Conservation (phyloP, 2,113 vertebrate genomes). For the Elgaria multicarinata region DNA sequence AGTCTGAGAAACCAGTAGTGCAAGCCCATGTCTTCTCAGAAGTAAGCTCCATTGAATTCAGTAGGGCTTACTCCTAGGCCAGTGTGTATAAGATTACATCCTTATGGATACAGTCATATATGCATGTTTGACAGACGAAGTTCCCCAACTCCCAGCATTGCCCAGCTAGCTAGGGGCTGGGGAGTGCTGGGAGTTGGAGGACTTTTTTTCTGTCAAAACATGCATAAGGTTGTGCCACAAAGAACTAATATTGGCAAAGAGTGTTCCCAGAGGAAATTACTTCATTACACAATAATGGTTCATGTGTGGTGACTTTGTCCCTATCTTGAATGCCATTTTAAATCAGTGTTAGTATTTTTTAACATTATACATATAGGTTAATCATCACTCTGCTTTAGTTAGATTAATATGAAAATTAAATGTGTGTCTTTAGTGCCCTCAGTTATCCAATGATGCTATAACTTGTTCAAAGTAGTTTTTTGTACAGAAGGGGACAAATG, state of each 20-base stretch:
- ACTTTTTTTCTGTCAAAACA: too few relatives aligned
- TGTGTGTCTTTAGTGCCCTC: neutral
- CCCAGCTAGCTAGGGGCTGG: too few relatives aligned
- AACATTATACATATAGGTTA: neutral
- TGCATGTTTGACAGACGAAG: too few relatives aligned
- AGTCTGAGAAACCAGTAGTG: too few relatives aligned
- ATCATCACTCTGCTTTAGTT: neutral
- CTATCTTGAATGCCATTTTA: neutral
- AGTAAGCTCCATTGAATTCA: too few relatives aligned
- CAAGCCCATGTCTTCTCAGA: too few relatives aligned
- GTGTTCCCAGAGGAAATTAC: neutral
- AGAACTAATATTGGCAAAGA: neutral
- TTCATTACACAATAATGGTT: neutral
- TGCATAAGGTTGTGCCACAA: neutral
- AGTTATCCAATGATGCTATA: slow-evolving; percentile 22
- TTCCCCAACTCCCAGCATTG: too few relatives aligned
- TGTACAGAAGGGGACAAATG: slow-evolving; percentile 46
- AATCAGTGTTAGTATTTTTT: neutral
- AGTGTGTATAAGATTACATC: too few relatives aligned
- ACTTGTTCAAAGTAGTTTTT: slow-evolving; percentile 34
- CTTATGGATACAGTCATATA: too few relatives aligned
- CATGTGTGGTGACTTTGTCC: too few relatives aligned
- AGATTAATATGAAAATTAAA: neutral
- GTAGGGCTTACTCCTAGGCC: too few relatives aligned
- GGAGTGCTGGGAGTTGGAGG: too few relatives aligned